Evolutionary conservation across 2,888 invertebrate genomes (phyloP).

Genomic region (Mythimna loreyi): DNA sequence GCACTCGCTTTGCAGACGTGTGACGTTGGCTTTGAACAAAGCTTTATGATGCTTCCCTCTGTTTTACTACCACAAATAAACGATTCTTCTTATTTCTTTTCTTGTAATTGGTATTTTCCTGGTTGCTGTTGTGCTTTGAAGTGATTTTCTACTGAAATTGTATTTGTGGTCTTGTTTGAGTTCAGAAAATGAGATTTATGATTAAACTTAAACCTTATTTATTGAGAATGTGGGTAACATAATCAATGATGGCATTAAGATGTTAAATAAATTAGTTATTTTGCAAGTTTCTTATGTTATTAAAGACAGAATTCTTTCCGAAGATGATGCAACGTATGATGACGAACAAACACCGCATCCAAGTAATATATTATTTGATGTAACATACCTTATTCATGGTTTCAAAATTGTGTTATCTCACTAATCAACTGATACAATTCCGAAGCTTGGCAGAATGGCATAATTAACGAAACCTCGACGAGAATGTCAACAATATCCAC

Average conservation of each 20-base stretch:
- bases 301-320: too few relatives aligned
- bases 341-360: neutral
- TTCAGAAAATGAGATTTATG: neutral
- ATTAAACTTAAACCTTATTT: neutral
- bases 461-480: slow-evolving; percentile 60
- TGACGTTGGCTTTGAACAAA: slow-evolving; percentile 62
- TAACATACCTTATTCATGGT: neutral
- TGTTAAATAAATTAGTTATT: neutral
- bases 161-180: neutral
- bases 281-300: too few relatives aligned
- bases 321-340: neutral
- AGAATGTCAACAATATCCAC: slow-evolving; percentile 58
- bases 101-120: slow-evolving; percentile 44
- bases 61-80: slow-evolving; percentile 51
- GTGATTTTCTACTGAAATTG: neutral
- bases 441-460: slow-evolving; percentile 35
- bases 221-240: neutral
- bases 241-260: neutral
- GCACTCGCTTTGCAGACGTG: slow-evolving; percentile 59
- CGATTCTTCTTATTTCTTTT: slow-evolving; percentile 33
- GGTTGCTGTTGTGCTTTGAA: neutral
- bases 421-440: slow-evolving; percentile 52
- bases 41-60: slow-evolving; percentile 50
- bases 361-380: neutral
- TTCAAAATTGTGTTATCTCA: slow-evolving; percentile 20